Evolutionary conservation across 2,797 vertebrate species (phyloP).

Genomic region (Euthynnus affinis): DNA sequence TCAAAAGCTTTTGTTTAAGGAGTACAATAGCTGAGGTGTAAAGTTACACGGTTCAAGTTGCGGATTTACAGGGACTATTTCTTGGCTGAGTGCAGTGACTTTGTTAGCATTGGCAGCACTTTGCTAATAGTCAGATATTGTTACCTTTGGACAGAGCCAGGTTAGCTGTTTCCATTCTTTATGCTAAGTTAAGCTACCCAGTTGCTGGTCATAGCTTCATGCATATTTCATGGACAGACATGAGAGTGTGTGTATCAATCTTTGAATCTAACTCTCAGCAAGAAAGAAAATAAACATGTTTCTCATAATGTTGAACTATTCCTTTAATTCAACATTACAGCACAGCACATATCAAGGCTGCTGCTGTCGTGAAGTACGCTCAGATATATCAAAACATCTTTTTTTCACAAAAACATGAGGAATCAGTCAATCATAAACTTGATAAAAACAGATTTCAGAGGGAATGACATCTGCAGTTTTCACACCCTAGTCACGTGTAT

Average conservation of each 20-base stretch:
- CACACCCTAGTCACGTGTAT: neutral
- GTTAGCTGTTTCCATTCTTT: no score
- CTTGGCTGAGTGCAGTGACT: no score
- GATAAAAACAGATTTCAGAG: conserved; percentile 1
- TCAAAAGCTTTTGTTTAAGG: no score
- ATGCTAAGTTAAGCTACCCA: neutral
- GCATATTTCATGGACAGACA: neutral
- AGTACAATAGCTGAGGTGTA: no score
- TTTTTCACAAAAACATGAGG: neutral
- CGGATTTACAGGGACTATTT: neutral
- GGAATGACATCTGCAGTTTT: neutral
- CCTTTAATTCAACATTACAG: neutral
- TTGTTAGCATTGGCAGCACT: no score
- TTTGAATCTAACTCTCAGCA: neutral
- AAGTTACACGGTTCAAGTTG: neutral
- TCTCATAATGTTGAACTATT: no score
- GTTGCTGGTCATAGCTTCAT: neutral
- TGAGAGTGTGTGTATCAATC: neutral
- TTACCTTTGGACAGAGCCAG: no score
- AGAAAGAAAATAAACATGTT: no score
- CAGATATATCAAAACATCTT: neutral
- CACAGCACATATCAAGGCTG: neutral
- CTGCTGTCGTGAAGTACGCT: neutral
- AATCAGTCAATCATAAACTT: neutral
- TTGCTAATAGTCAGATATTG: no score